phyloP scores from a whole-genome alignment of 2,797 vertebrate species.

The Platalea minor region DNA sequence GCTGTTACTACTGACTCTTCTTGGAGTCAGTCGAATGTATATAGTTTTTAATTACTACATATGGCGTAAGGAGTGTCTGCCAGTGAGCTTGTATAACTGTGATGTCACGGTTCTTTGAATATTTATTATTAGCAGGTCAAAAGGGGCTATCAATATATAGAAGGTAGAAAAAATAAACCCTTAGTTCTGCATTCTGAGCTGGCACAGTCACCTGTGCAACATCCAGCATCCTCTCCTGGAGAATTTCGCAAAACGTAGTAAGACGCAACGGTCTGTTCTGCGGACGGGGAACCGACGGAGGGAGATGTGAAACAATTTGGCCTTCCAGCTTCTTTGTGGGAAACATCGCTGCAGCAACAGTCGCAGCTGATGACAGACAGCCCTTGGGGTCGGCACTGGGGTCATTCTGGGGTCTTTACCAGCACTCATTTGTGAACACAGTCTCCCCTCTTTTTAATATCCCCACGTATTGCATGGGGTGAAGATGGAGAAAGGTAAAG shows the following conservation, averaged over 20 bases:
- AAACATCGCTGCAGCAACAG: background rate
- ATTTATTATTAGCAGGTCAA: background rate
- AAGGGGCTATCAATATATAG: background rate
- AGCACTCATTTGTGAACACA: background rate
- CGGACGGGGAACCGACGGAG: fast-evolving
- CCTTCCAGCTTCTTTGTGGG: background rate
- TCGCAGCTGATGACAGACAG: background rate
- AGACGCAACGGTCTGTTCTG: fast-evolving
- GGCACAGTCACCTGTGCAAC: background rate
- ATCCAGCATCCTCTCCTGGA: background rate
- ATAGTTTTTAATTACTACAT: background rate
- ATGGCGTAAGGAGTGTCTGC: background rate
- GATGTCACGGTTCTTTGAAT: background rate
- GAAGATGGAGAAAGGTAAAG: background rate
- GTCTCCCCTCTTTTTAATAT: background rate
- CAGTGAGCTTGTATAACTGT: background rate
- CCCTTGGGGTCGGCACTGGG: background rate
- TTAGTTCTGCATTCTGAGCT: background rate
- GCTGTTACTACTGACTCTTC: background rate
- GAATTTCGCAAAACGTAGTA: fast-evolving
- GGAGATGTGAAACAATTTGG: background rate
- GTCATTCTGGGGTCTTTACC: background rate
- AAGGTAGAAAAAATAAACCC: background rate
- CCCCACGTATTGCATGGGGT: fast-evolving
- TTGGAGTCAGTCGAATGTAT: background rate